These are phyloP conservation scores for Theretra japonica DNA, from an alignment of 2,888 invertebrate genomes.

Conservation along the genomic window DNA sequence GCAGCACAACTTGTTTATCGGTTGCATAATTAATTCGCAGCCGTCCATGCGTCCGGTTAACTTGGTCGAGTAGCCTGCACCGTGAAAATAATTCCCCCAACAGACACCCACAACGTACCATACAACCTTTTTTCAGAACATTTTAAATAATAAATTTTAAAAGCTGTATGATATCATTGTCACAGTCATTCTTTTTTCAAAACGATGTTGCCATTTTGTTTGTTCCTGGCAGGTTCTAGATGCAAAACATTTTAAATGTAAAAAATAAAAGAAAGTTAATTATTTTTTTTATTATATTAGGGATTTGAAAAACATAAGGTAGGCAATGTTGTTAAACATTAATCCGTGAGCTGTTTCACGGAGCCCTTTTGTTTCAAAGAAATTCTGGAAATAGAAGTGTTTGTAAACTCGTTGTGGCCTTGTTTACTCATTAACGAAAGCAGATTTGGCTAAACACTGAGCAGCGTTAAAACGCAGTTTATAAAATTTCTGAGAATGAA, in stretches of 20 bases:
- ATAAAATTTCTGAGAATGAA: too few species aligned
- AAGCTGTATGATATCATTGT: too few species aligned
- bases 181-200: too few species aligned
- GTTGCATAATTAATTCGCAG: conserved; percentile 63
- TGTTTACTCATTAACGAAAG: background rate
- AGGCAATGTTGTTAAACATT: background rate
- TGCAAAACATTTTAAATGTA: too few species aligned
- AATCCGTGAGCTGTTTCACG: background rate
- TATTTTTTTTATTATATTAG: too few species aligned
- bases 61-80: conserved; percentile 33
- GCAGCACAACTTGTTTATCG: conserved; percentile 59
- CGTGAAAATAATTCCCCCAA: conserved; percentile 39
- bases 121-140: too few species aligned
- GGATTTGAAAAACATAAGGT: too few species aligned
- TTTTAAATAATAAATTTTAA: too few species aligned
- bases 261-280: too few species aligned
- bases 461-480: background rate
- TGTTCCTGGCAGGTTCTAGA: background rate
- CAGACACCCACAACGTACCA: background rate
- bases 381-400: background rate
- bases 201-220: background rate
- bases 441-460: background rate
- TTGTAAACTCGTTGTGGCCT: background rate
- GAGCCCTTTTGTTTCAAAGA: background rate
- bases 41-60: conserved; percentile 33